Conservation (phyloP, 2,113 vertebrate genomes). For the Hystrix cristata region DNA sequence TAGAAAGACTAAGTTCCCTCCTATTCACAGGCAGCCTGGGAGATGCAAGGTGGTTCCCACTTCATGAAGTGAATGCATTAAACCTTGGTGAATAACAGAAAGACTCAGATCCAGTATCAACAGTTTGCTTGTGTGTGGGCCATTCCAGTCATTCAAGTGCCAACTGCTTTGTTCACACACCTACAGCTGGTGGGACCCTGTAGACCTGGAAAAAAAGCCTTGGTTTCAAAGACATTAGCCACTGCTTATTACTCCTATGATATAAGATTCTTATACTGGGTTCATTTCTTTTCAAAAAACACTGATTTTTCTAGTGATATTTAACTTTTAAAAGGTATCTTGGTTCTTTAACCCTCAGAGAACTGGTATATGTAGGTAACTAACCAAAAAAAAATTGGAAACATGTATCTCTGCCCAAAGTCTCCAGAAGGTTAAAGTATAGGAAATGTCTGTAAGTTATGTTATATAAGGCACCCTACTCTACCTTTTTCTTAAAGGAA, state of each 20-base stretch:
- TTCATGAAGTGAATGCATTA: neutral
- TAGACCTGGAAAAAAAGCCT: slow-evolving; percentile 44
- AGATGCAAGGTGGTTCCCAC: slow-evolving; percentile 49
- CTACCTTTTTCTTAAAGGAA: slow-evolving; percentile 95
- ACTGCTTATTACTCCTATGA: slow-evolving; percentile 45
- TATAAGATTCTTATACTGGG: slow-evolving; percentile 2
- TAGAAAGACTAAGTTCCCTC: slow-evolving; percentile 50
- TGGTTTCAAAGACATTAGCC: neutral
- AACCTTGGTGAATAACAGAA: neutral
- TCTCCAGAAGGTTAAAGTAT: slow-evolving; percentile 84
- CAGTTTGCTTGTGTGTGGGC: neutral
- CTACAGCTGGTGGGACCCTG: slow-evolving; percentile 33
- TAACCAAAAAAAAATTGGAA: slow-evolving; percentile 70
- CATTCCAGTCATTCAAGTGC: neutral
- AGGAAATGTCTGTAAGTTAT: slow-evolving; percentile 64
- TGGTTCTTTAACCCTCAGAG: slow-evolving; percentile 77
- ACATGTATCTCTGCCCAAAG: slow-evolving; percentile 73
- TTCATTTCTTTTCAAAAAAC: slow-evolving; percentile 66
- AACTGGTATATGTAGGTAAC: slow-evolving; percentile 56
- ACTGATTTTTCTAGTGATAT: slow-evolving; percentile 73
- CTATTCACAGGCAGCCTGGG: slow-evolving; percentile 60
- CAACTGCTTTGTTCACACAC: slow-evolving; percentile 25
- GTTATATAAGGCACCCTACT: slow-evolving; percentile 86
- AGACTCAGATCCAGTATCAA: neutral
- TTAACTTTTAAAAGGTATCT: slow-evolving; percentile 65